A percentile compares a stretch with the other conserved stretches of the same genome.
Conservation (phyloP, 2,797 vertebrate genomes). For the Labeo calbasu region DNA sequence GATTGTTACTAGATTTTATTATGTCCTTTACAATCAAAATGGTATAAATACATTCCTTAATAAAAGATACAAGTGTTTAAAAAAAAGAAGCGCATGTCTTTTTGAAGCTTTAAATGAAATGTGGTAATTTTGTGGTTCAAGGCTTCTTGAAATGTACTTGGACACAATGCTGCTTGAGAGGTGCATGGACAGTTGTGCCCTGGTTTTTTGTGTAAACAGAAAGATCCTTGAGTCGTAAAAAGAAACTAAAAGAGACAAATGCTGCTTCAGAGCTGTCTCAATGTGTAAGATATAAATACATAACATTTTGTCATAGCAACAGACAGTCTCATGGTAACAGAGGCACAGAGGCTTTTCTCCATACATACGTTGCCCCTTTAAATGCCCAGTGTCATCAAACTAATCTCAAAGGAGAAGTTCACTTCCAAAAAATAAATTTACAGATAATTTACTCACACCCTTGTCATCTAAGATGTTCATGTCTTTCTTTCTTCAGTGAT, state of each 20-base stretch:
- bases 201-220: background rate
- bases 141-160: background rate
- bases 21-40: background rate
- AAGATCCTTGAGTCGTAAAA: background rate
- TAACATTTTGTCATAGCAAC: constrained; percentile 21
- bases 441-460: too few species aligned
- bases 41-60: background rate
- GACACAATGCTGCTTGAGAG: background rate
- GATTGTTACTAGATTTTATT: background rate
- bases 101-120: background rate
- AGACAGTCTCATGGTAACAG: constrained; percentile 1
- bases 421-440: too few species aligned
- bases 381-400: background rate
- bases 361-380: background rate
- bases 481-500: too few species aligned
- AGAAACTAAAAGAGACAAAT: background rate
- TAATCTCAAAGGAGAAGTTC: background rate
- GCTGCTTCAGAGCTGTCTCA: background rate
- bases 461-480: too few species aligned
- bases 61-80: background rate
- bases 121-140: background rate
- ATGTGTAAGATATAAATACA: background rate
- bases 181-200: background rate
- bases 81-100: background rate
- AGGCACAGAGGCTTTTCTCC: background rate